Conservation (phyloP, 2,797 vertebrate species). For the Etheostoma perlongum region DNA sequence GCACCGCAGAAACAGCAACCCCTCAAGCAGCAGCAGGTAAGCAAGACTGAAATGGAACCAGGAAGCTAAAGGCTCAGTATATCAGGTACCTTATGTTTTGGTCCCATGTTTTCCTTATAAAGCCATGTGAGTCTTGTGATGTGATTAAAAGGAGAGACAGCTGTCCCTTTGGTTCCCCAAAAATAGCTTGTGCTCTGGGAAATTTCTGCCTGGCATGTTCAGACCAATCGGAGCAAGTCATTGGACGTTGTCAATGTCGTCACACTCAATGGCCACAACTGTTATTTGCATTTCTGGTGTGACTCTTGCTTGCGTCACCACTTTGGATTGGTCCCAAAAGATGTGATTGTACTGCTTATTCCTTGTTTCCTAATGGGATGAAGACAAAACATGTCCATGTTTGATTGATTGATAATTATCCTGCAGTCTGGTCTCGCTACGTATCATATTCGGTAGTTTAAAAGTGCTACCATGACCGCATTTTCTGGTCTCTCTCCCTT, state of each 20-base stretch:
- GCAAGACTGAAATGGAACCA: not conserved
- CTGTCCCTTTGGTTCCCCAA: not conserved
- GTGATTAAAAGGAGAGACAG: not conserved
- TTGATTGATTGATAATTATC: not conserved
- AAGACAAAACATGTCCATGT: not conserved
- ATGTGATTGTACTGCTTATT: slow-evolving; percentile 2
- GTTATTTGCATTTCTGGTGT: slow-evolving; percentile 17
- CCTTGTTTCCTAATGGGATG: not conserved
- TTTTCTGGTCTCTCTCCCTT: not conserved
- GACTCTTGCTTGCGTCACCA: slow-evolving; percentile 5
- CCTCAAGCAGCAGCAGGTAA: slow-evolving; percentile 86
- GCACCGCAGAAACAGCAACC: slow-evolving; percentile 85
- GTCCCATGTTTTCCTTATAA: not conserved
- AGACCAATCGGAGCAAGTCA: not conserved
- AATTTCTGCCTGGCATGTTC: slow-evolving; percentile 8
- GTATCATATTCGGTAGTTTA: not conserved
- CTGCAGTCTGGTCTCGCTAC: not conserved
- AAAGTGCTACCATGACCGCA: not conserved
- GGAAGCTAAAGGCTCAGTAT: slow-evolving; percentile 3
- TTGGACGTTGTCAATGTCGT: not conserved
- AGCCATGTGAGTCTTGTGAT: not conserved
- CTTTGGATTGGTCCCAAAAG: slow-evolving; percentile 18
- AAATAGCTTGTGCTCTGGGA: not conserved
- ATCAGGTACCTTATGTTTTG: not conserved
- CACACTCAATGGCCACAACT: not conserved